Evolutionary conservation across 37 sponge, comb jelly and placozoan species (phyloP).

Genomic region (Ephydatia muelleri): DNA sequence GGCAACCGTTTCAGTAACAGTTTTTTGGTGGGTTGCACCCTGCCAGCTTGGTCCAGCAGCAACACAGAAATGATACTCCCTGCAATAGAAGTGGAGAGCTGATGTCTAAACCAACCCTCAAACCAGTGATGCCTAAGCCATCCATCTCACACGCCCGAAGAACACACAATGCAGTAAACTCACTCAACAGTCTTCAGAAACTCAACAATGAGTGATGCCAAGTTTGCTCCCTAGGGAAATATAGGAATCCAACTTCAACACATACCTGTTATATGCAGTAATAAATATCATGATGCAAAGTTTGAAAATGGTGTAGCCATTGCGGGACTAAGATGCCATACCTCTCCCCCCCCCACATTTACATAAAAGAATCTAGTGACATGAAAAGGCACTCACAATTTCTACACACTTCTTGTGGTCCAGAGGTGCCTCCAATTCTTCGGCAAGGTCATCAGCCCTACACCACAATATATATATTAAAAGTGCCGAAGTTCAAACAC

Average conservation of each 20-base stretch:
- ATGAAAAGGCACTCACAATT: neutral
- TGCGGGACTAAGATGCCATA: too few species aligned
- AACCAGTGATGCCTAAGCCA: neutral
- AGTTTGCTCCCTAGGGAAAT: neutral
- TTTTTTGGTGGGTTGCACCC: neutral
- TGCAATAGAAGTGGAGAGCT: neutral
- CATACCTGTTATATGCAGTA: too few species aligned
- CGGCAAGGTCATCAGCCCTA: slow-evolving; percentile 38
- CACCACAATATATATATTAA: too few species aligned
- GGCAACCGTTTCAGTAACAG: neutral
- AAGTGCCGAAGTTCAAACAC: too few species aligned
- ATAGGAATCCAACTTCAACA: too few species aligned
- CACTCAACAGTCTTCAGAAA: neutral
- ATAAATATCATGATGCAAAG: too few species aligned
- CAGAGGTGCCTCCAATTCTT: slow-evolving; percentile 32
- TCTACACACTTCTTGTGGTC: neutral
- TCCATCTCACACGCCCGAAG: neutral
- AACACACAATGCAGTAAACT: neutral
- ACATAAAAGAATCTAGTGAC: neutral
- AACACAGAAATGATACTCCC: neutral
- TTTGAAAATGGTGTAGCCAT: too few species aligned
- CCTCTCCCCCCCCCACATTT: too few species aligned
- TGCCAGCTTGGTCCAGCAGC: neutral
- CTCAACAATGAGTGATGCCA: neutral
- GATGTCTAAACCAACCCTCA: too few species aligned